phyloP scores from a whole-genome alignment of 2,113 vertebrate species.

The Burhinus bistriatus region DNA sequence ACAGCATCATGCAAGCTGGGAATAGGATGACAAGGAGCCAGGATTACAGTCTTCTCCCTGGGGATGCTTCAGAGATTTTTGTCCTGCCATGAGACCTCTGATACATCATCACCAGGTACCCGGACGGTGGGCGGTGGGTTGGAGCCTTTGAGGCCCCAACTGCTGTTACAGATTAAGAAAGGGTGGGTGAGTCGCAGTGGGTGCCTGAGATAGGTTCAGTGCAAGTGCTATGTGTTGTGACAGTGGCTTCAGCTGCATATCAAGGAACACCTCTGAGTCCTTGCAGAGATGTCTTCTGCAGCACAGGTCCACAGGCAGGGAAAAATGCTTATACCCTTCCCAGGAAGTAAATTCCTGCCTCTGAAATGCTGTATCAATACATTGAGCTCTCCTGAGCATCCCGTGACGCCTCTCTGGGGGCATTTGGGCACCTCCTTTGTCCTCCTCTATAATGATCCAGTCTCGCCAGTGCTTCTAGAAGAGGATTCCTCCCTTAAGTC shows the following conservation, averaged over 20 bases:
- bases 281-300: neutral
- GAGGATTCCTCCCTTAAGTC: neutral
- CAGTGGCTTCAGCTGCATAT: neutral
- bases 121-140: neutral
- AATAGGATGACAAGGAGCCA: neutral
- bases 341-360: neutral
- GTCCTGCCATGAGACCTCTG: neutral
- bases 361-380: neutral
- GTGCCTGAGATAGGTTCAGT: neutral
- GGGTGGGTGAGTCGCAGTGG: neutral
- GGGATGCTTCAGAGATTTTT: neutral
- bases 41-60: neutral
- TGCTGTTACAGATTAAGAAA: neutral
- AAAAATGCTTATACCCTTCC: neutral
- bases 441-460: neutral
- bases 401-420: neutral
- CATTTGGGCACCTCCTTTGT: neutral
- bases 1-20: slow-evolving; percentile 15
- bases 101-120: neutral
- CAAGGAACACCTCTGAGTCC: neutral
- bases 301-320: too few species aligned
- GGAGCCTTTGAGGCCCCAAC: neutral
- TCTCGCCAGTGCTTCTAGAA: neutral
- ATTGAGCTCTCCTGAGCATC: neutral
- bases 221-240: too few species aligned